Evolutionary conservation across 2,888 invertebrate species (phyloP).

Genomic region (Amiota minor): DNA sequence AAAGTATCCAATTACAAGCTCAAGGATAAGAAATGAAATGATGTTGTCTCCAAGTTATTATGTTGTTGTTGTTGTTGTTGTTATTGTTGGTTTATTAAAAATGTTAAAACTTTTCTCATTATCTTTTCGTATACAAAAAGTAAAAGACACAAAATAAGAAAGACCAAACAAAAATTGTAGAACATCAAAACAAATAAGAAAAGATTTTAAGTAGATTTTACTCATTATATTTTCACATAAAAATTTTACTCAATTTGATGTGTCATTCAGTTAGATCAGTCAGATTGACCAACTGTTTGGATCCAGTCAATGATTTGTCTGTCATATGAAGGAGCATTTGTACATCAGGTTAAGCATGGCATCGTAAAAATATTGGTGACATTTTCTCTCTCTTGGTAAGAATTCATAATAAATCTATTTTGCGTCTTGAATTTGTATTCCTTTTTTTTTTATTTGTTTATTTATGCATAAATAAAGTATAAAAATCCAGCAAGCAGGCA

Average conservation of each 20-base stretch:
- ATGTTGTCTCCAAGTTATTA: background rate
- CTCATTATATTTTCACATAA: too few relatives aligned
- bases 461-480: conserved; percentile 51
- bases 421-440: conserved; percentile 41
- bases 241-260: too few relatives aligned
- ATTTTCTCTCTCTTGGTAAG: conserved; percentile 48
- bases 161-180: background rate
- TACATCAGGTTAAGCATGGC: conserved; percentile 25
- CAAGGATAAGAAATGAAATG: conserved; percentile 3
- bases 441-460: conserved; percentile 64
- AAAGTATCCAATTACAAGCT: conserved; percentile 25
- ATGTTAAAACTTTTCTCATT: conserved; percentile 27
- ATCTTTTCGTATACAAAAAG: conserved; percentile 13
- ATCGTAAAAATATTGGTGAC: conserved; percentile 51
- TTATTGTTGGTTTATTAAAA: conserved; percentile 17
- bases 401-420: conserved; percentile 60
- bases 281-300: background rate
- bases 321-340: too few relatives aligned
- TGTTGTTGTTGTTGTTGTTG: background rate
- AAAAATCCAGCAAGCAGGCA: conserved; percentile 8
- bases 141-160: background rate
- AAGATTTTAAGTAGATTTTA: too few relatives aligned
- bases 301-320: too few relatives aligned
- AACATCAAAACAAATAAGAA: background rate
- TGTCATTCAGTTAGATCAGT: background rate